Percentiles rank a stretch among this genome's conserved stretches.
Evolutionary conservation across 1,140 invertebrate species (phyloP).

Genomic region (Nixonia krombeini): DNA sequence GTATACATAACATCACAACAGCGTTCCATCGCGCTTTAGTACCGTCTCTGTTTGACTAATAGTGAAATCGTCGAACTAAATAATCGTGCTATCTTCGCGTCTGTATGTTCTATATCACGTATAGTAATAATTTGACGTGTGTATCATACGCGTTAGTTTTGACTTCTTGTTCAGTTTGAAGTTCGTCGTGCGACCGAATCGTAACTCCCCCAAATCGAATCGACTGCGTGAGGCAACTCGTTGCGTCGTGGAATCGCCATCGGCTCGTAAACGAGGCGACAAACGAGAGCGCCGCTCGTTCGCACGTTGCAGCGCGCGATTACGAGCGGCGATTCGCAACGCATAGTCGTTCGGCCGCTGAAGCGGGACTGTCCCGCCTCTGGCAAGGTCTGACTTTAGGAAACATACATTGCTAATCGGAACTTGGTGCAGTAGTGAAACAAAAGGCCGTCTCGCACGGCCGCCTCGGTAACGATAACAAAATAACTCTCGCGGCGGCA

Average conservation of each 20-base stretch:
- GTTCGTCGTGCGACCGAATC: slow-evolving; percentile 57
- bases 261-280: slow-evolving; percentile 15
- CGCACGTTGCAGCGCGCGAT: no score
- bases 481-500: no score
- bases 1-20: slow-evolving; percentile 58
- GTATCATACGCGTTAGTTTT: slow-evolving; percentile 29
- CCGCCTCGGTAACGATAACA: slow-evolving; percentile 1
- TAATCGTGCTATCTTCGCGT: slow-evolving; percentile 27
- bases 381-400: slow-evolving; percentile 52
- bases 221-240: slow-evolving; percentile 32
- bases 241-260: no score
- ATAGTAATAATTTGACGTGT: slow-evolving; percentile 19
- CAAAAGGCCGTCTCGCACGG: slow-evolving; percentile 41
- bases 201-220: slow-evolving; percentile 65
- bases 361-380: slow-evolving; percentile 40
- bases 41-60: slow-evolving; percentile 33
- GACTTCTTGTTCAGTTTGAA: slow-evolving; percentile 40
- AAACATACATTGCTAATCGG: slow-evolving; percentile 52
- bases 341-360: slow-evolving; percentile 11
- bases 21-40: slow-evolving; percentile 50
- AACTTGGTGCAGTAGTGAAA: slow-evolving; percentile 47
- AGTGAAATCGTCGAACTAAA: slow-evolving; percentile 34
- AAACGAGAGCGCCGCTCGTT: slow-evolving; percentile 30
- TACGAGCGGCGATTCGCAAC: neutral
- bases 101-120: slow-evolving; percentile 10